Evolutionary conservation across 2,797 vertebrate genomes (phyloP), one percentile per base, ranked within the genome.

Genomic region (Periparus ater): DNA sequence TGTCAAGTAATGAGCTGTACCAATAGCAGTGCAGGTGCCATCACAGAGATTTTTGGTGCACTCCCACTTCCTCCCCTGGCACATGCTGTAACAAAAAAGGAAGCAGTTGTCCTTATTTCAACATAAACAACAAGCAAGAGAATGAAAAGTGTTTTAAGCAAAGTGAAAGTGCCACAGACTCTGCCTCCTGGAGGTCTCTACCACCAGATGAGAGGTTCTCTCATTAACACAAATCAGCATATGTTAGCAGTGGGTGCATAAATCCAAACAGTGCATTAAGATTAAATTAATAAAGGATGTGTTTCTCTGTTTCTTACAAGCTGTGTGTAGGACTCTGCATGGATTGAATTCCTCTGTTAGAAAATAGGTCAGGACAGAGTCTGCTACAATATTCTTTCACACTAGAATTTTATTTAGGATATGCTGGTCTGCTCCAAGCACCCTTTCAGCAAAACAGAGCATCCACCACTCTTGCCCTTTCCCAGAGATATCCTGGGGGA

Each of bases 1-100:
- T 57, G 99, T 99, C 95, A 99, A 95, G 97, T 99, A 99, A 96
- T 99, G 98, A 2, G 98, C 98, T 74, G 98, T 97, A 67, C 99
- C 99, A 4, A 99, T 96, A 1, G 98, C 97, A 17, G 97, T 98
- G 91, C 99, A 99, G 40, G 98, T 98, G 10, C 98, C 99, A 18
- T 99, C 98, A 83, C 99, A 99, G 4, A 94, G 66, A 1, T 96
- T 98, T 60, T 97, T 91, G 1, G 99, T 99, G 96, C 99, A 99
- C 16, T 96, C 97, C 99, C 99, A 99, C 95, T 98, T 99, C 93
- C 99, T 98, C 72, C 98, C 98, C 72, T 75, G 96, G 95, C 99
- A 99, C 77, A 98, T 94, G 32, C 99, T 99, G 95, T 45, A 91
- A 86, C 48, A 82, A 17, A 73, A 72, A 93, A 88, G 1, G 45